phyloP scores from a whole-genome alignment of 2,797 vertebrate species.

The Microcaecilia unicolor region DNA sequence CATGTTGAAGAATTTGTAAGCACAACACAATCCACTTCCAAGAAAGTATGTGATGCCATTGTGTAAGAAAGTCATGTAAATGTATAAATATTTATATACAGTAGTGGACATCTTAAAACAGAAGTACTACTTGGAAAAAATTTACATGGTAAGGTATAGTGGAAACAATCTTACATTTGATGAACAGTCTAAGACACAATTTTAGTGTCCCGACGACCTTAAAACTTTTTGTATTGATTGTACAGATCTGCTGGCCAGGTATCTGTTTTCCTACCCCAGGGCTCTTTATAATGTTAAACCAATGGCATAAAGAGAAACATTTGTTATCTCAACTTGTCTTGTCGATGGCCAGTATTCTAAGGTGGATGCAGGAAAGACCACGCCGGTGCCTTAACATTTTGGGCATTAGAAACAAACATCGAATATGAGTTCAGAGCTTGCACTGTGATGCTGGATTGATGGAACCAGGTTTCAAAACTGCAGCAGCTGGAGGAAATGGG shows the following conservation, averaged over 20 bases:
- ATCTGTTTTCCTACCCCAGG: too few species aligned
- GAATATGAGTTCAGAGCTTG: too few species aligned
- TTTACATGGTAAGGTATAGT: conserved; percentile 18
- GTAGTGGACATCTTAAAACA: too few species aligned
- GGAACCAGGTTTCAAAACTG: too few species aligned
- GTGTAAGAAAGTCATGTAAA: not conserved
- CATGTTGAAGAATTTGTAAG: conserved; percentile 29
- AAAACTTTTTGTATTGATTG: conserved; percentile 2
- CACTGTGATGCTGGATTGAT: too few species aligned
- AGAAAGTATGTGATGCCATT: conserved; percentile 2
- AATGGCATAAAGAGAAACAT: too few species aligned
- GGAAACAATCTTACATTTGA: not conserved
- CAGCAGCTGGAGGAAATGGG: too few species aligned
- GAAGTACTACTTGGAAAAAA: conserved; percentile 13
- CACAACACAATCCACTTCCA: conserved; percentile 24
- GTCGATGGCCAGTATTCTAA: conserved; percentile 32
- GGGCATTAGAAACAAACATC: conserved; percentile 43
- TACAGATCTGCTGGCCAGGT: not conserved
- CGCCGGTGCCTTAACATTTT: conserved; percentile 51
- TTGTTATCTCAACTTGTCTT: too few species aligned
- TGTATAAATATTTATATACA: conserved; percentile 2
- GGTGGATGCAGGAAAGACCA: conserved; percentile 22
- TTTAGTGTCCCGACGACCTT: conserved; percentile 17
- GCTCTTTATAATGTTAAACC: too few species aligned
- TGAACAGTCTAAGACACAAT: conserved; percentile 33